Percentiles rank a stretch among this genome's conserved stretches.
phyloP scores from a whole-genome alignment of 92 coral and sea anemone species.

The Bergia puertoricense region DNA sequence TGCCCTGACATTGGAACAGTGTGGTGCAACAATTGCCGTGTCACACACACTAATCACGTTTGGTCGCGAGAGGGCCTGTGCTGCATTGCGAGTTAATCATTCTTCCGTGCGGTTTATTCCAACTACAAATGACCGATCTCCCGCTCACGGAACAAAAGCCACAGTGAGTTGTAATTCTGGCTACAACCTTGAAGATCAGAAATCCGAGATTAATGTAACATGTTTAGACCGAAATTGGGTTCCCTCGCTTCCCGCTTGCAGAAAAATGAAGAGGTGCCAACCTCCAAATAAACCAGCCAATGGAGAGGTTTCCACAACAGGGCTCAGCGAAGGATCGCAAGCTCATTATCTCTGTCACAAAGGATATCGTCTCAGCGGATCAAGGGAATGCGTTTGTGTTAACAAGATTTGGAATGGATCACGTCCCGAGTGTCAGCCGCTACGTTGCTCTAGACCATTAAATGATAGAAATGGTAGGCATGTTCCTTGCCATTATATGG shows the following conservation, averaged over 20 bases:
- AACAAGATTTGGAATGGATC: not conserved
- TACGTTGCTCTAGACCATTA: not conserved
- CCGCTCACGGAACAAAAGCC: not conserved
- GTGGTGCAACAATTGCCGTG: constrained; percentile 39
- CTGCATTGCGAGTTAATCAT: not conserved
- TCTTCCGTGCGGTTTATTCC: constrained; percentile 11
- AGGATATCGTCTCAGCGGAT: not conserved
- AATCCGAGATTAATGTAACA: not conserved
- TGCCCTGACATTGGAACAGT: constrained; percentile 21
- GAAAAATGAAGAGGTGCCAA: not conserved
- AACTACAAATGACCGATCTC: not conserved
- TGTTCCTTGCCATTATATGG: not conserved
- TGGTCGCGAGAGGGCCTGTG: constrained; percentile 31
- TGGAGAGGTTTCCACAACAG: constrained; percentile 19
- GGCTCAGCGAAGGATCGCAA: not conserved
- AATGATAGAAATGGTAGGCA: not conserved
- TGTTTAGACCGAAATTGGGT: not conserved
- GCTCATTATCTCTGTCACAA: constrained; percentile 23
- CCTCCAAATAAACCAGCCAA: not conserved
- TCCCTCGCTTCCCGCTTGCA: not conserved
- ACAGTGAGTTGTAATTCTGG: not conserved
- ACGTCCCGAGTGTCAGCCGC: not conserved
- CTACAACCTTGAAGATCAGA: not conserved
- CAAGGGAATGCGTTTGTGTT: not conserved
- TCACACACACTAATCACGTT: constrained; percentile 26